Evolutionary conservation across 2,113 vertebrate species (phyloP).

Genomic region (Myocastor coypus): DNA sequence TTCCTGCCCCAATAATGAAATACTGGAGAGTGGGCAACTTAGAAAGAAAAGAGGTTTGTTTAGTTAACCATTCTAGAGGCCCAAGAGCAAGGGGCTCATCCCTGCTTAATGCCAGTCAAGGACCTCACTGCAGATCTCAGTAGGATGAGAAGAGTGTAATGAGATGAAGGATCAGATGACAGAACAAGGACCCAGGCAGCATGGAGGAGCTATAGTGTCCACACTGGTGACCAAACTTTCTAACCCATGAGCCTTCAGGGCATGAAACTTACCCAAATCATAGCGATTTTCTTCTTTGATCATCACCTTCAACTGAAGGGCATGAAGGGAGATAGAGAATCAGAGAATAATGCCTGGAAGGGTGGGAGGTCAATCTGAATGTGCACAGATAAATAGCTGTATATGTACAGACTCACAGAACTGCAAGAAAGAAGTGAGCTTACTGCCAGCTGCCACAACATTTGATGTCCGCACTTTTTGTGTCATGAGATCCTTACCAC

Average conservation of each 20-base stretch:
- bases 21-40: background rate
- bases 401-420: background rate
- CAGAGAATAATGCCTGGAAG: background rate
- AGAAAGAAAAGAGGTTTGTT: background rate
- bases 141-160: background rate
- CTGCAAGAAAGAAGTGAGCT: background rate
- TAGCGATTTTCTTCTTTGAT: background rate
- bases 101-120: background rate
- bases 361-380: background rate
- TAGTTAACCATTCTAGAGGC: background rate
- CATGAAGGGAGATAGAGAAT: background rate
- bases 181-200: background rate
- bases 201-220: background rate
- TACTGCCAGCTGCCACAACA: background rate
- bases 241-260: background rate
- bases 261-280: background rate
- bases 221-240: background rate
- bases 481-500: background rate
- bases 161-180: background rate
- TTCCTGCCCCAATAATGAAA: background rate
- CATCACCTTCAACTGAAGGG: background rate
- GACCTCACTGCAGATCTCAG: background rate
- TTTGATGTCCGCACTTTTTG: background rate
- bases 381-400: background rate
- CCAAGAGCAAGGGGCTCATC: background rate